phyloP scores from a whole-genome alignment of 1,140 invertebrate genomes.

The Meteorus sp. region DNA sequence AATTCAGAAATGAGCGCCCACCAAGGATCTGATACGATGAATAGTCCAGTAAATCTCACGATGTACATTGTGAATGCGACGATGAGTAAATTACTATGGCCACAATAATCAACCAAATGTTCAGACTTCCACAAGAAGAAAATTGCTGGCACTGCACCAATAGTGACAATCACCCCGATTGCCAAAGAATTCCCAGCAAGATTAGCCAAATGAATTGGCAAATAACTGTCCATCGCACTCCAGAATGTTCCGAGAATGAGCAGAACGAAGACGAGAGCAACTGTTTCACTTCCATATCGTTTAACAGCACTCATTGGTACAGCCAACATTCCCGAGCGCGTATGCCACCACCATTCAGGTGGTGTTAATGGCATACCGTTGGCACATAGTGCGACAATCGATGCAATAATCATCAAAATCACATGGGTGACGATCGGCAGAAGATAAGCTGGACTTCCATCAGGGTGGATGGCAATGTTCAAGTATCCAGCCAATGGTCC shows the following conservation, averaged over 20 bases:
- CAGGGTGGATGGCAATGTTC: slow-evolving; percentile 33
- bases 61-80: slow-evolving; percentile 79
- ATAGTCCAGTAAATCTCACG: slow-evolving; percentile 65
- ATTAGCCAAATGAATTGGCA: slow-evolving; percentile 69
- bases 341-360: slow-evolving; percentile 83
- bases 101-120: slow-evolving; percentile 79
- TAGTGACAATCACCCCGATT: slow-evolving; percentile 69
- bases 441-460: slow-evolving; percentile 50
- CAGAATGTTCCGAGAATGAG: slow-evolving; percentile 74
- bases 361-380: slow-evolving; percentile 73
- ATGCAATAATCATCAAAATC: slow-evolving; percentile 65
- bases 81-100: slow-evolving; percentile 82
- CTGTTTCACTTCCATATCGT: slow-evolving; percentile 71
- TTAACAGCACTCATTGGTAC: slow-evolving; percentile 74
- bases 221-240: slow-evolving; percentile 76
- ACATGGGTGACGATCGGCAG: slow-evolving; percentile 65
- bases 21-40: slow-evolving; percentile 66
- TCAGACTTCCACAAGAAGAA: slow-evolving; percentile 78
- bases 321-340: slow-evolving; percentile 72
- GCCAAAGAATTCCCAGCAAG: slow-evolving; percentile 63
- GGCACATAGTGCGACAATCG: slow-evolving; percentile 66
- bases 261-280: slow-evolving; percentile 69
- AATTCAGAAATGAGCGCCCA: slow-evolving; percentile 72
- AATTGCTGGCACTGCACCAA: slow-evolving; percentile 68
- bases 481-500: slow-evolving; percentile 67